Conservation (phyloP, 92 coral and sea anemone species). For the Phenganax marumi region DNA sequence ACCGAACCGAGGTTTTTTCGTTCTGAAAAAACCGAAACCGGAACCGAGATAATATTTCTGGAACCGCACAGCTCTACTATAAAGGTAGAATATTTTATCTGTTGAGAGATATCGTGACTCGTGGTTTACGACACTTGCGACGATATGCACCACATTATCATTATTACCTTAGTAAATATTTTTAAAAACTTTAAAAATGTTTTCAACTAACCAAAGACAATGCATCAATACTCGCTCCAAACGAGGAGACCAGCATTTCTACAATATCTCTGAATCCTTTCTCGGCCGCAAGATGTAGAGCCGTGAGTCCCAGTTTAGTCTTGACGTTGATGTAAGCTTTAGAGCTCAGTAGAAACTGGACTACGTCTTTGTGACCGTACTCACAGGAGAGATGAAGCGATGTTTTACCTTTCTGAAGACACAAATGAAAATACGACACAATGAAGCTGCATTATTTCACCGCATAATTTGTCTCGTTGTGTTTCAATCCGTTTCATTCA, state of each 20-base stretch:
- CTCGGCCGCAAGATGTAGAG: conserved; percentile 89
- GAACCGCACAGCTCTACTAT: too few species aligned
- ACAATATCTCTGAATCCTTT: conserved; percentile 90
- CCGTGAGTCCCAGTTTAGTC: conserved; percentile 93
- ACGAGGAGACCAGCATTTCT: conserved; percentile 73
- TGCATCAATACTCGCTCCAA: conserved; percentile 91
- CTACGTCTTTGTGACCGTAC: conserved; percentile 90
- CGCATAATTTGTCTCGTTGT: neutral
- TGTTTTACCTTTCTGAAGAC: conserved; percentile 77
- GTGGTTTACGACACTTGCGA: too few species aligned
- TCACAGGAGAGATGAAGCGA: conserved; percentile 89
- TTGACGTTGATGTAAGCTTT: conserved; percentile 95
- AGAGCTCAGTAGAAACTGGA: conserved; percentile 72
- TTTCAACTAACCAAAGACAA: conserved; percentile 75
- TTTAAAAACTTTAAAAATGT: too few species aligned
- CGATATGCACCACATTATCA: too few species aligned
- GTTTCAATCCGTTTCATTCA: too few species aligned
- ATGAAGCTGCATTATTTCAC: neutral
- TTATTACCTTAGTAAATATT: too few species aligned
- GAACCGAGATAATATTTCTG: too few species aligned
- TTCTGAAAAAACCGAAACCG: too few species aligned
- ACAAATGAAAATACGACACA: neutral
- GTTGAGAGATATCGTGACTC: too few species aligned
- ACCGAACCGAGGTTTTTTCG: too few species aligned
- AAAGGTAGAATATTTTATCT: too few species aligned